These are phyloP conservation scores for Nephotettix cincticeps DNA, from an alignment of 1,140 invertebrate species.

Conservation along the genomic window DNA sequence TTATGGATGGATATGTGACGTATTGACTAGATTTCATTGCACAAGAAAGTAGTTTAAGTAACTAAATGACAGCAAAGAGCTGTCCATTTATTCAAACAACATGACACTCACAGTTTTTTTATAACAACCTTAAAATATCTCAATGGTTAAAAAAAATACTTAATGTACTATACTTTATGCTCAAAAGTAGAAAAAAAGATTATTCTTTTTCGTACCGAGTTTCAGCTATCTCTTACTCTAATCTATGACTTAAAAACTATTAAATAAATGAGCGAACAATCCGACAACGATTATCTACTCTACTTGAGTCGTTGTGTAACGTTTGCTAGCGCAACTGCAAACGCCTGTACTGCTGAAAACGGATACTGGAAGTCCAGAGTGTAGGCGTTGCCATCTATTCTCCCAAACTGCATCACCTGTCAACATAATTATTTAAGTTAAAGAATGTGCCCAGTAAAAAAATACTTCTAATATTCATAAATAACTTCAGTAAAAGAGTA, in stretches of 20 bases:
- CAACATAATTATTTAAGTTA: background rate
- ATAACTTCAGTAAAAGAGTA: too few relatives aligned
- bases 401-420: slow-evolving; percentile 98
- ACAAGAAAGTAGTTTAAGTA: background rate
- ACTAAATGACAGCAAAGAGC: background rate
- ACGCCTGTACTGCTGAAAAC: slow-evolving; percentile 97
- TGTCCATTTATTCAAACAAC: background rate
- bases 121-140: background rate
- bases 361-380: slow-evolving; percentile 99
- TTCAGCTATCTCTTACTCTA: background rate
- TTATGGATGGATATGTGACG: background rate
- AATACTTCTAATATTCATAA: too few relatives aligned
- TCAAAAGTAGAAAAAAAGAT: background rate
- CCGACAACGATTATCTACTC: background rate
- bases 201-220: background rate
- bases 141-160: background rate
- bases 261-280: slow-evolving; percentile 2
- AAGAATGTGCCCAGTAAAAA: background rate
- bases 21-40: slow-evolving; percentile 20
- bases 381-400: slow-evolving; percentile 98
- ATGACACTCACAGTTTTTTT: background rate
- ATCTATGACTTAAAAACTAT: background rate
- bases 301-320: slow-evolving; percentile 98
- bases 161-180: background rate
- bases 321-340: slow-evolving; percentile 96